Conservation (phyloP, 2,113 vertebrate genomes). For the Dasyurus viverrinus region DNA sequence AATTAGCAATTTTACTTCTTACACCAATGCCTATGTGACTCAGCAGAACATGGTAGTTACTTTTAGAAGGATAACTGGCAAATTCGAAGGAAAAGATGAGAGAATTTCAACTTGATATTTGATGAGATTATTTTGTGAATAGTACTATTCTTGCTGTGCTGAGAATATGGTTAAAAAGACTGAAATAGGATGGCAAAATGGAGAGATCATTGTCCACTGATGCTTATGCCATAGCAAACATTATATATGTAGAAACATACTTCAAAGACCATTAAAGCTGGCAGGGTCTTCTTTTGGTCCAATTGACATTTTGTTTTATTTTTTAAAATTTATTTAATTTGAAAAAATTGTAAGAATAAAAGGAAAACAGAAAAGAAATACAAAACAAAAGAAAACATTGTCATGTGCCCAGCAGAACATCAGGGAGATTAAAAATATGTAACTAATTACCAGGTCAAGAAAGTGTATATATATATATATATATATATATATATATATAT, state of each 20-base stretch:
- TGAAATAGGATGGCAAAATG: background rate
- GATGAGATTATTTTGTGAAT: background rate
- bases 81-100: background rate
- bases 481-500: no score
- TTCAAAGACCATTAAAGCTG: background rate
- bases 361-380: no score
- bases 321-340: no score
- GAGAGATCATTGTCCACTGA: background rate
- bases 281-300: background rate
- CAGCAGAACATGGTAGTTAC: background rate
- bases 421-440: no score
- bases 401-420: no score
- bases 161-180: background rate
- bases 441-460: no score
- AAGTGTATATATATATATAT: no score
- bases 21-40: background rate
- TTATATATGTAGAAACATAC: background rate
- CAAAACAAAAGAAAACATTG: no score
- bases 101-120: background rate
- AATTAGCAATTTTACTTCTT: background rate
- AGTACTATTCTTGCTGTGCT: background rate
- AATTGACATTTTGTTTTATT: background rate
- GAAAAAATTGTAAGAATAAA: no score
- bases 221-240: background rate
- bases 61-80: background rate